Evolutionary conservation across 2,113 vertebrate species (phyloP), one percentile per base, ranked within the genome.

Genomic region (Urocynchramus pylzowi): DNA sequence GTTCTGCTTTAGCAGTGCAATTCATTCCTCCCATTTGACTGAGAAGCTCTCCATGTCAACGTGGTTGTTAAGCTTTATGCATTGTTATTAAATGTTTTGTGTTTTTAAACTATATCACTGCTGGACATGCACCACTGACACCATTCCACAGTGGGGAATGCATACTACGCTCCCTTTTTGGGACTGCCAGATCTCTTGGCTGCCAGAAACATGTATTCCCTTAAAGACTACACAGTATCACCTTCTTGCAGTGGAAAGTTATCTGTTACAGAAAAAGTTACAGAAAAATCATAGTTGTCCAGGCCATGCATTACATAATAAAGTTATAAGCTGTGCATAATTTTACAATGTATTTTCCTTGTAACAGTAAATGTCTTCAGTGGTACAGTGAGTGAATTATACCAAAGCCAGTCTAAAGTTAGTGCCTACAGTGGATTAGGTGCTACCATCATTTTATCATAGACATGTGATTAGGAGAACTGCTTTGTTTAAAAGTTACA

Each of bases 401-500:
- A 56, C 78, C 26, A 45, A 90, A 95, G 83, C 1, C 50, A 69
- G 19, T 19, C 59, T 50, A 39, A 54, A 47, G 39, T 77, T 63
- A 39, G 26, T 52, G 28, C 30, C 76, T 81, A 79, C 35, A 61
- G 81, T 0, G 8, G 95, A 93, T 94, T 96, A 95, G 85, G 65
- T 94, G 77, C 45, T 87, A 73, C 69, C 61, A 37, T 65, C 23
- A 82, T 54, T 93, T 79, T 80, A 61, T 91, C 71, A 30, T 4
- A 65, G 65, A 76, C 20, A 33, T n/a, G 53, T 35, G 61, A 93
- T 87, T 83, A 76, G 52, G 30, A 75, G 49, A 84, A 89, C 63
- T 73, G 30, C 35, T 93, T 89, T 88, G 84, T 95, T 93, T 97
- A 85, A 90, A 89, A 76, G 23, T 64, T 59, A 33, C 82, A 87